A percentile compares a stretch with the other conserved stretches of the same genome.
Evolutionary conservation across 2,797 vertebrate species (phyloP).

Genomic region (Rhinatrema bivittatum): DNA sequence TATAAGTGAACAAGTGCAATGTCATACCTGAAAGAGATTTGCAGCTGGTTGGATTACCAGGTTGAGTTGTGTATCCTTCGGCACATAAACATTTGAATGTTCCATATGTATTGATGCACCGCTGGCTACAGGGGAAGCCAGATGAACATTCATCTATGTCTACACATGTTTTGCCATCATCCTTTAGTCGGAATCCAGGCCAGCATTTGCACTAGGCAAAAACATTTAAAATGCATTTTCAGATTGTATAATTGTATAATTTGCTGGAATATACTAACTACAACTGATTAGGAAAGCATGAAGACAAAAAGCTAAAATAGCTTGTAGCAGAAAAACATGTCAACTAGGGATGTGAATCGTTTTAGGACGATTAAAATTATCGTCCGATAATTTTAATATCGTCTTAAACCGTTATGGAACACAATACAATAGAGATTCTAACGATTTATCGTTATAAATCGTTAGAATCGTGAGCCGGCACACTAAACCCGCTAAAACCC

Average conservation of each 20-base stretch:
- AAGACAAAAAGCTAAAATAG: no score
- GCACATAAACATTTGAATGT: slow-evolving; percentile 89
- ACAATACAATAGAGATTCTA: no score
- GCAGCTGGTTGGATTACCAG: slow-evolving; percentile 80
- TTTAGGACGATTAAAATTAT: no score
- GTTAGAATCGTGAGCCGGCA: no score
- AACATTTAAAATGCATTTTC: slow-evolving; percentile 15
- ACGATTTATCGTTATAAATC: no score
- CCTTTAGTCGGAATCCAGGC: slow-evolving; percentile 92
- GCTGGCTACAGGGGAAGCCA: slow-evolving; percentile 92
- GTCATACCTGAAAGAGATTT: slow-evolving; percentile 84
- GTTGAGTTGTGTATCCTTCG: slow-evolving; percentile 82
- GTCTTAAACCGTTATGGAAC: no score
- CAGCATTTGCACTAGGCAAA: slow-evolving; percentile 88
- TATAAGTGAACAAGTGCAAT: slow-evolving; percentile 4
- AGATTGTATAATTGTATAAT: slow-evolving; percentile 2
- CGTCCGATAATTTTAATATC: no score
- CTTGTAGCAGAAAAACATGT: no score
- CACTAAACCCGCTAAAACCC: no score
- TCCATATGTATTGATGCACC: slow-evolving; percentile 92
- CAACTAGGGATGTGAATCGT: no score
- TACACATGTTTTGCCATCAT: slow-evolving; percentile 89
- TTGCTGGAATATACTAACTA: background rate
- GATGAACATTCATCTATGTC: slow-evolving; percentile 88
- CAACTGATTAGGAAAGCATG: no score